These are phyloP conservation scores for Oxyteleia sp. DNA, from an alignment of 2,888 invertebrate genomes.

Conservation along the genomic window DNA sequence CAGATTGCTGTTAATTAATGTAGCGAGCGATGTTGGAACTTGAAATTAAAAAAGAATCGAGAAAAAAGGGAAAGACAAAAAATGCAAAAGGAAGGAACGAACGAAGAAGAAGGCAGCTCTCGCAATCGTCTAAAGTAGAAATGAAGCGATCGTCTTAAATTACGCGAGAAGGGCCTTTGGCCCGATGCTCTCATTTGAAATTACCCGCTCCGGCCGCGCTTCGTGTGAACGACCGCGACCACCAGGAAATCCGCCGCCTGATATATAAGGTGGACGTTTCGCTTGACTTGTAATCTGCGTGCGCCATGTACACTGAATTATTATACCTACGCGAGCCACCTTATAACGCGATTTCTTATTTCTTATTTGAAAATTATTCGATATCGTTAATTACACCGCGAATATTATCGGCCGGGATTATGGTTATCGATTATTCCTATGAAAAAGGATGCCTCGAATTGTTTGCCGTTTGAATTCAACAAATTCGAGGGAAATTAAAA, in stretches of 20 bases:
- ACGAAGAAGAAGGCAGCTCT: constrained; percentile 1
- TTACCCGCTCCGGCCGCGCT: constrained; percentile 56
- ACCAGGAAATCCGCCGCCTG: constrained; percentile 66
- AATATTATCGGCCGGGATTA: constrained; percentile 32
- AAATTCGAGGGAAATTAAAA: not conserved
- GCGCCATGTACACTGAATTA: constrained; percentile 62
- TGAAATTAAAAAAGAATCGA: not conserved
- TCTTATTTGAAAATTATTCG: constrained; percentile 51
- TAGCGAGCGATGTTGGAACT: not conserved
- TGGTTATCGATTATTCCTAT: constrained; percentile 53
- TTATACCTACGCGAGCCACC: constrained; percentile 47
- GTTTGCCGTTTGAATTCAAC: constrained; percentile 26
- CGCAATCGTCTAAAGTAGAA: constrained; percentile 47
- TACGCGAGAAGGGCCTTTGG: constrained; percentile 58
- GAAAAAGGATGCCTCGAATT: constrained; percentile 40
- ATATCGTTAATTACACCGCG: constrained; percentile 54
- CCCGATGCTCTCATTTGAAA: constrained; percentile 66
- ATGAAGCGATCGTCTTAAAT: constrained; percentile 58
- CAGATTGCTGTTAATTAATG: constrained; percentile 21
- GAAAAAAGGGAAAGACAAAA: not conserved
- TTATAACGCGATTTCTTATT: constrained; percentile 42
- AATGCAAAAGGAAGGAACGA: constrained; percentile 8
- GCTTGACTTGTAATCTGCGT: constrained; percentile 64
- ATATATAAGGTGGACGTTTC: constrained; percentile 62
- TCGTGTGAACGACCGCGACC: constrained; percentile 68